Percentiles rank a stretch among this genome's conserved stretches.
Conservation (phyloP, 2,113 vertebrate species). For the Galemys pyrenaicus region DNA sequence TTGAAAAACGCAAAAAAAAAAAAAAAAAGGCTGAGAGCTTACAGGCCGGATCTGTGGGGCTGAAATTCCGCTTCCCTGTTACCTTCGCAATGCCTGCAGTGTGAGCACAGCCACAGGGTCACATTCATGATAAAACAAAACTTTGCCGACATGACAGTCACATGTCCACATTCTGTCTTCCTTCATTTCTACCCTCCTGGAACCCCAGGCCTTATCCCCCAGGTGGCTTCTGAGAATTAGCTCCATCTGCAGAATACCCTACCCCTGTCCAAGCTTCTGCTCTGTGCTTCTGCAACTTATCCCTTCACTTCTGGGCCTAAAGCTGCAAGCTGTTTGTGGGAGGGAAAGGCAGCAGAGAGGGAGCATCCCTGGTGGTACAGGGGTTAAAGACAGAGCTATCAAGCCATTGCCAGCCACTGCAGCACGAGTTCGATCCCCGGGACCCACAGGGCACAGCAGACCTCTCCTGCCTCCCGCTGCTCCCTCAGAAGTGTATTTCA, state of each 20-base stretch:
- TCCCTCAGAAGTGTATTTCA: too few species aligned
- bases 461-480: too few species aligned
- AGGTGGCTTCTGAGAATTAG: background rate
- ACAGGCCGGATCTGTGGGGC: background rate
- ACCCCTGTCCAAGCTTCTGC: background rate
- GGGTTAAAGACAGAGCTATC: too few species aligned
- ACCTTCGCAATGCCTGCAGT: background rate
- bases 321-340: background rate
- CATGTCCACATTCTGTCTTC: background rate
- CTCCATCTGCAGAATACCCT: background rate
- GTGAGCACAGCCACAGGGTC: background rate
- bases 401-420: too few species aligned
- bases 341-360: background rate
- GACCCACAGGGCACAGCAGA: too few species aligned
- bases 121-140: background rate
- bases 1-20: too few species aligned
- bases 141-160: background rate
- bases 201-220: background rate
- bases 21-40: background rate
- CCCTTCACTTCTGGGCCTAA: background rate
- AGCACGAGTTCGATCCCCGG: too few species aligned
- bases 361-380: too few species aligned
- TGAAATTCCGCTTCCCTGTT: background rate
- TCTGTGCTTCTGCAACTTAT: background rate
- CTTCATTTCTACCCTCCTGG: background rate